These are phyloP conservation scores for Spilogale gracilis DNA, from an alignment of 2,113 vertebrate genomes.

Conservation along the genomic window DNA sequence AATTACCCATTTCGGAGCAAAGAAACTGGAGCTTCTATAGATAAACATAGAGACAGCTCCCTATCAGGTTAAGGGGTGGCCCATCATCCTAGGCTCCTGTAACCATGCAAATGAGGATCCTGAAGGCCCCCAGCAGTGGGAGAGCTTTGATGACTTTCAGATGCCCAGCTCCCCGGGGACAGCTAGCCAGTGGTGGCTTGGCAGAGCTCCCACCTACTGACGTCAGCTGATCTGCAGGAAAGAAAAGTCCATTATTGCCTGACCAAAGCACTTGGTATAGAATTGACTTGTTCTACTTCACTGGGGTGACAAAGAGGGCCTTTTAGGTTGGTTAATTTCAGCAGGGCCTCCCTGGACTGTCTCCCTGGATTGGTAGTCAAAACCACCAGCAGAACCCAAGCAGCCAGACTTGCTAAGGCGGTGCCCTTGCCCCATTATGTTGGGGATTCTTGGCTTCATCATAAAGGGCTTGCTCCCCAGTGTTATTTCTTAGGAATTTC, in stretches of 20 bases:
- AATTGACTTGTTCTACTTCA: slow-evolving; percentile 89
- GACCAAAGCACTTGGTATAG: slow-evolving; percentile 88
- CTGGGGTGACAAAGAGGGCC: slow-evolving; percentile 87
- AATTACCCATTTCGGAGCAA: background rate
- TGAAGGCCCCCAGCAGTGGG: slow-evolving; percentile 64
- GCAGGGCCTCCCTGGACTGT: slow-evolving; percentile 76
- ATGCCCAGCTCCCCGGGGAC: slow-evolving; percentile 72
- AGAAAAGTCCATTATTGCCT: slow-evolving; percentile 91
- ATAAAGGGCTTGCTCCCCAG: background rate
- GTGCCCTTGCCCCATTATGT: background rate
- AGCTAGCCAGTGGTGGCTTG: slow-evolving; percentile 81
- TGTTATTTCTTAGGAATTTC: background rate
- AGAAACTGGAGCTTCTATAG: background rate
- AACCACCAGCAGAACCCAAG: background rate
- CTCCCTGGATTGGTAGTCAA: slow-evolving; percentile 48
- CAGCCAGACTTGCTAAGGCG: background rate
- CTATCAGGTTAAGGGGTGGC: background rate
- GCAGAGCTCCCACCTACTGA: slow-evolving; percentile 83
- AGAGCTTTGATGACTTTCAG: slow-evolving; percentile 68
- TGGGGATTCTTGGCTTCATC: background rate
- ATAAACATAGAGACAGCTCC: background rate
- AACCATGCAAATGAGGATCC: background rate
- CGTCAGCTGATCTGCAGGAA: slow-evolving; percentile 86
- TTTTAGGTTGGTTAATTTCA: slow-evolving; percentile 87
- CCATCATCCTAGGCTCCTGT: background rate